Evolutionary conservation across 2,113 vertebrate genomes (phyloP).

Genomic region (Arvicanthis niloticus): DNA sequence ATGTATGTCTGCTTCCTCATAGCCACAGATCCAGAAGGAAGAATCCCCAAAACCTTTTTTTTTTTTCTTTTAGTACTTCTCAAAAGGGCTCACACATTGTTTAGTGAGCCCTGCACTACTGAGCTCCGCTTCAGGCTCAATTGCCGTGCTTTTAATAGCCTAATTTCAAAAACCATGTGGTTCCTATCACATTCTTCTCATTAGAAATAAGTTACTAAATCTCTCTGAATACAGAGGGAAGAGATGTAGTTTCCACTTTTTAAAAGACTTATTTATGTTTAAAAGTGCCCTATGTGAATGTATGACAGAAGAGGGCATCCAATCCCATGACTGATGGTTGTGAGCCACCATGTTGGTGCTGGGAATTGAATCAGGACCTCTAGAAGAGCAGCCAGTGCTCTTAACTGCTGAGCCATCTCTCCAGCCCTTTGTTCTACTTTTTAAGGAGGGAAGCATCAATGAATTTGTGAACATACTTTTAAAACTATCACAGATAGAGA

Average conservation of each 20-base stretch:
- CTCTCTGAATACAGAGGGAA: not conserved
- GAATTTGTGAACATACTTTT: constrained; percentile 41
- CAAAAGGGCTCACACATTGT: not conserved
- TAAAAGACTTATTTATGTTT: not conserved
- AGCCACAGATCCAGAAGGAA: not conserved
- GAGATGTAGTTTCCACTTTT: not conserved
- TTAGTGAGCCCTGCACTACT: too few relatives aligned
- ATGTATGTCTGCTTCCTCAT: not conserved
- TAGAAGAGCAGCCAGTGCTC: too few relatives aligned
- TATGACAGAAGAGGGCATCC: not conserved
- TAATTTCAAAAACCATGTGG: not conserved
- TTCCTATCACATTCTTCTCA: not conserved
- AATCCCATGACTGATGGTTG: not conserved
- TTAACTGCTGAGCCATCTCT: too few relatives aligned
- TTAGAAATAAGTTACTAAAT: constrained; percentile 15
- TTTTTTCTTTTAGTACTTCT: not conserved
- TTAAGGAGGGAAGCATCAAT: not conserved
- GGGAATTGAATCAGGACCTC: not conserved
- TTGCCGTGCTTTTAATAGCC: not conserved
- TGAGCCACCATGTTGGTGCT: not conserved
- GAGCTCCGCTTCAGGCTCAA: not conserved
- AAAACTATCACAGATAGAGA: not conserved
- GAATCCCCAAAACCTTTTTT: not conserved
- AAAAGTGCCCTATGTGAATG: too few relatives aligned
- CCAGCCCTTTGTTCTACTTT: not conserved